Evolutionary conservation across 2,113 vertebrate genomes (phyloP), one percentile per base, ranked within the genome.

Genomic region (Ophthalmolycus amberensis): DNA sequence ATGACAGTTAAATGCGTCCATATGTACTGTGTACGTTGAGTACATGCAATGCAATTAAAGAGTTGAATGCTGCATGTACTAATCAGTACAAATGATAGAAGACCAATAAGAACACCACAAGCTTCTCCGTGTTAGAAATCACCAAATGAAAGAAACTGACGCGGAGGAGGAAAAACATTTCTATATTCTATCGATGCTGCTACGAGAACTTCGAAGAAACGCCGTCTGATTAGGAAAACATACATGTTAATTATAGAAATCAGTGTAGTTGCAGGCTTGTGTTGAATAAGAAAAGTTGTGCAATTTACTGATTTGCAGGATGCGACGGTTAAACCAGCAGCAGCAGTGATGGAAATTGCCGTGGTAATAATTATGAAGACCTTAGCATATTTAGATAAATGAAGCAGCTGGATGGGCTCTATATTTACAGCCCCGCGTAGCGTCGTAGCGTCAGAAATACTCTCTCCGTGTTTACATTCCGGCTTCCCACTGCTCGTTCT

Each of bases 301-400:
- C 66, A 91, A 92, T 90, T 92, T 80, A 85, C 73, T 89, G 88
- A 91, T 89, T 86, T 91, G 80, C 59, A 20, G 72, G 76, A 88
- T 75, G 42, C 14, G 42, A 9, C 48, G n/a, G 75, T 72, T 37
- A 80, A 77, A 81, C n/a, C 65, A 50, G 82, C 78, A 42, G 60
- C 82, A 71, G 75, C 75, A 38, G 73, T 40, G 75, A 89, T 85
- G 88, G 66, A 82, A 91, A 91, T 85, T 80, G 77, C 72, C 25
- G 71, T 73, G 76, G 69, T 76, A 82, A 81, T 86, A 92, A 92
- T 92, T 92, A 91, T 76, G 75, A 73, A 84, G 90, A 91, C 91
- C 90, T 83, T 84, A 91, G 90, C 89, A 92, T 92, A 92, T 92
- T 93, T 91, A 81, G 73, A 65, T 85, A 74, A 92, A 92, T 93